phyloP scores from a whole-genome alignment of 2,797 vertebrate species.

The Spondyliosoma cantharus region DNA sequence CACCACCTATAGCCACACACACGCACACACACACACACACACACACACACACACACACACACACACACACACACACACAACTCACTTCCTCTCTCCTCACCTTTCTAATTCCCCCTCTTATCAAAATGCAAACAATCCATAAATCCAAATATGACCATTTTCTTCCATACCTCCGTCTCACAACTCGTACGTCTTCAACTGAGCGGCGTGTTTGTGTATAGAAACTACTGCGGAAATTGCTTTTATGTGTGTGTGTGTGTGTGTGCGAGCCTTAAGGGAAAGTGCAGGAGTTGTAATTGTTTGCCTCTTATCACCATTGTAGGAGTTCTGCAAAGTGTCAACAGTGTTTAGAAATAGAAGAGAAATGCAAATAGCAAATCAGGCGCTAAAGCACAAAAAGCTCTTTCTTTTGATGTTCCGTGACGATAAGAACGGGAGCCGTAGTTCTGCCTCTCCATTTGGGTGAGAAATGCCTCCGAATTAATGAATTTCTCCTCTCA shows the following conservation, averaged over 20 bases:
- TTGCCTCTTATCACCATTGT: slow-evolving; percentile 57
- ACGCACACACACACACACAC: slow-evolving; percentile 26
- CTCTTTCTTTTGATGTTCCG: slow-evolving; percentile 57
- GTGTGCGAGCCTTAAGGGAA: slow-evolving; percentile 19
- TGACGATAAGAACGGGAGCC: slow-evolving; percentile 31
- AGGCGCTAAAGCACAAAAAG: slow-evolving; percentile 33
- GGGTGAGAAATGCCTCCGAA: slow-evolving; percentile 55
- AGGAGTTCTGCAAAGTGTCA: slow-evolving; percentile 55
- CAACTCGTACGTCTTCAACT: slow-evolving; percentile 35
- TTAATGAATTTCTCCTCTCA: slow-evolving; percentile 70
- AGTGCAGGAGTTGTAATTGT: slow-evolving; percentile 62
- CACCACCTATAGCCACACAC: slow-evolving; percentile 19
- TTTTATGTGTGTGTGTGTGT: slow-evolving; percentile 20
- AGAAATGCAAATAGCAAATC: slow-evolving; percentile 51
- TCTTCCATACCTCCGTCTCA: slow-evolving; percentile 16
- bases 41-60: slow-evolving; percentile 40
- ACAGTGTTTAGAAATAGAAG: slow-evolving; percentile 51
- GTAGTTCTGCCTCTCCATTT: slow-evolving; percentile 52
- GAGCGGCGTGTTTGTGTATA: slow-evolving; percentile 4
- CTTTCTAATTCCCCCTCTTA: slow-evolving; percentile 40
- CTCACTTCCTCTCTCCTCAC: neutral
- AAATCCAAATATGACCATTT: slow-evolving; percentile 51
- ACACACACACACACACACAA: slow-evolving; percentile 12
- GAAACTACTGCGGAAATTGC: slow-evolving; percentile 17
- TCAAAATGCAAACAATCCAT: slow-evolving; percentile 61